Conservation (phyloP, 2,888 invertebrate species). For the Cephus runcator region DNA sequence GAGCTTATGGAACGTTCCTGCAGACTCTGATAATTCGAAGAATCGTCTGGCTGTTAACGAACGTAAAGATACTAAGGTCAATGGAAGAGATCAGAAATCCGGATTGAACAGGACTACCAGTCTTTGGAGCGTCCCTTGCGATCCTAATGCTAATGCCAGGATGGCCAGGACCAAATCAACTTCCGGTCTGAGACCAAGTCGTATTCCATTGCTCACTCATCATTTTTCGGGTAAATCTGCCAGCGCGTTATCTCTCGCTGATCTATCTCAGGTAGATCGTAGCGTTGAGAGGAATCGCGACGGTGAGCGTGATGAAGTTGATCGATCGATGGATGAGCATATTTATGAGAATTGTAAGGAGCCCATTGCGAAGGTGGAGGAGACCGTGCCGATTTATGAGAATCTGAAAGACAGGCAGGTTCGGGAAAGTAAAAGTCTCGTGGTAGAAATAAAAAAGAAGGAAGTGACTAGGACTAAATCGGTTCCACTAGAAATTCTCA, state of each 20-base stretch:
- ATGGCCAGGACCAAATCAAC: slow-evolving; percentile 40
- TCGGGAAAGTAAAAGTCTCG: slow-evolving; percentile 28
- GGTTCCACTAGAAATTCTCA: slow-evolving; percentile 56
- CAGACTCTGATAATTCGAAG: slow-evolving; percentile 20
- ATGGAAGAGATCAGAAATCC: slow-evolving; percentile 15
- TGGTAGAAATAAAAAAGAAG: slow-evolving; percentile 29
- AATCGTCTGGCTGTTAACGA: slow-evolving; percentile 14
- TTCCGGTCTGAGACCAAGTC: slow-evolving; percentile 49
- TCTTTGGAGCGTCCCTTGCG: slow-evolving; percentile 20
- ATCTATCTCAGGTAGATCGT: slow-evolving; percentile 60
- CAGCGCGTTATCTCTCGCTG: slow-evolving; percentile 58
- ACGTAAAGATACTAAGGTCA: slow-evolving; percentile 13
- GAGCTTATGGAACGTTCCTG: slow-evolving; percentile 52
- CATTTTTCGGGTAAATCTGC: slow-evolving; percentile 31
- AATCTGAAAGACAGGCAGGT: slow-evolving; percentile 30
- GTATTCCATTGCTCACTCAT: slow-evolving; percentile 56
- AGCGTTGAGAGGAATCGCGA: slow-evolving; percentile 40
- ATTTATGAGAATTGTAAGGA: slow-evolving; percentile 56
- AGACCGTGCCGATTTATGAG: slow-evolving; percentile 43
- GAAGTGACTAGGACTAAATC: slow-evolving; percentile 50
- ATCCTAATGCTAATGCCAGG: slow-evolving; percentile 17
- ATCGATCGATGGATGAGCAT: slow-evolving; percentile 51
- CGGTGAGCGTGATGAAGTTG: slow-evolving; percentile 49
- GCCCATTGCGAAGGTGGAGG: slow-evolving; percentile 43
- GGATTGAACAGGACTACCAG: slow-evolving; percentile 36